Evolutionary conservation across 2,113 vertebrate species (phyloP).

Genomic region (Ailurus styani): DNA sequence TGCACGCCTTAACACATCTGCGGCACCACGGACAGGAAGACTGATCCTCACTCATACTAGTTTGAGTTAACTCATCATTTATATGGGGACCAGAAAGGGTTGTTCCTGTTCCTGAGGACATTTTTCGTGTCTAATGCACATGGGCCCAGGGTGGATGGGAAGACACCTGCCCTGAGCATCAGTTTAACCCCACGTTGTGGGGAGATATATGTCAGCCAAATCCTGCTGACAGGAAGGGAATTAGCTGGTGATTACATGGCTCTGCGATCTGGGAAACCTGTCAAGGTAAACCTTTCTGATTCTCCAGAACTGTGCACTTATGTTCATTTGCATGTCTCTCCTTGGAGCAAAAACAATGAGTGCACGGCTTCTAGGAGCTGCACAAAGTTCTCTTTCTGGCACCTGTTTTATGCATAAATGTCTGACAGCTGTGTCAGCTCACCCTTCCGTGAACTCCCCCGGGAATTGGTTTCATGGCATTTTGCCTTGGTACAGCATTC

Average conservation of each 20-base stretch:
- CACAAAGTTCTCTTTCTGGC: background rate
- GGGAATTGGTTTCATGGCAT: background rate
- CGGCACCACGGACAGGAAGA: background rate
- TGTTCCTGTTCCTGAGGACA: background rate
- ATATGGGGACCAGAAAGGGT: background rate
- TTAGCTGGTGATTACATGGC: background rate
- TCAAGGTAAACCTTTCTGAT: background rate
- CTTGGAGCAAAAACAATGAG: background rate
- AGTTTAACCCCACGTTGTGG: background rate
- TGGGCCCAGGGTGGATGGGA: rapidly evolving
- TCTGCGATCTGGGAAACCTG: background rate
- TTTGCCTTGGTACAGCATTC: background rate
- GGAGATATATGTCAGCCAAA: background rate
- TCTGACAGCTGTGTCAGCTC: background rate
- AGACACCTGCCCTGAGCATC: background rate
- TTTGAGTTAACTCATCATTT: background rate
- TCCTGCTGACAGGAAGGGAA: background rate
- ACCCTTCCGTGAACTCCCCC: background rate
- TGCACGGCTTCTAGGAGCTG: background rate
- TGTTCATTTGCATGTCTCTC: background rate
- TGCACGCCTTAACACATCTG: background rate
- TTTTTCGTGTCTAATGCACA: background rate
- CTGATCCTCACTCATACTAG: background rate
- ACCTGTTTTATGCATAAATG: background rate
- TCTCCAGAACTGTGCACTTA: background rate